phyloP scores from a whole-genome alignment of 1,140 invertebrate genomes.

The Drosophila erecta region DNA sequence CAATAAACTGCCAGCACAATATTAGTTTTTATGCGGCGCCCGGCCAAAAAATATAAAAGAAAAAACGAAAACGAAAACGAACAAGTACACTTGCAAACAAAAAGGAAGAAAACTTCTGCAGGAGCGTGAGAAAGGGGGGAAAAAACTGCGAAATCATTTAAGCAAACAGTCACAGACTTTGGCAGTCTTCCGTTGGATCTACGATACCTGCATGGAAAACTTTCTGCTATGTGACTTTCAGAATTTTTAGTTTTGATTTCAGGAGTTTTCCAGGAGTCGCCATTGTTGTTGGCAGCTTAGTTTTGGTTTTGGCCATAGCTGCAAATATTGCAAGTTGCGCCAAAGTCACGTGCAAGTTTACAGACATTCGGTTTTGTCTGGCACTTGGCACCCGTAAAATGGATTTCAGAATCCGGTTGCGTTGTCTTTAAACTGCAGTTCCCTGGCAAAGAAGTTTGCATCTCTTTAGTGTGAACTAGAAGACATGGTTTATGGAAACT shows the following conservation, averaged over 20 bases:
- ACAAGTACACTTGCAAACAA: slow-evolving; percentile 37
- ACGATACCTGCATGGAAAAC: slow-evolving; percentile 61
- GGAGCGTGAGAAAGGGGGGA: slow-evolving; percentile 1
- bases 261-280: slow-evolving; percentile 36
- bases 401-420: slow-evolving; percentile 21
- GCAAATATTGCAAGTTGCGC: slow-evolving; percentile 74
- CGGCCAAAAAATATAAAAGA: background rate
- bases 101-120: slow-evolving; percentile 25
- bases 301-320: slow-evolving; percentile 60
- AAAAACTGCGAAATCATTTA: slow-evolving; percentile 76
- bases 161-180: slow-evolving; percentile 80
- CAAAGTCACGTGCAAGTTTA: slow-evolving; percentile 82
- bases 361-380: slow-evolving; percentile 68
- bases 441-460: background rate
- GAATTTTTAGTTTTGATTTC: slow-evolving; percentile 83
- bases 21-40: slow-evolving; percentile 72
- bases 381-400: slow-evolving; percentile 42
- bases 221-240: slow-evolving; percentile 79
- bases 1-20: slow-evolving; percentile 79
- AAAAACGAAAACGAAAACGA: slow-evolving; percentile 9
- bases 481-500: background rate
- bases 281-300: slow-evolving; percentile 64
- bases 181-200: slow-evolving; percentile 60
- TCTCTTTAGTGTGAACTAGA: background rate
- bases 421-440: slow-evolving; percentile 24